Evolutionary conservation across 2,888 invertebrate genomes (phyloP), one percentile per base, ranked within the genome.

Genomic region (Epinotia bilunana): DNA sequence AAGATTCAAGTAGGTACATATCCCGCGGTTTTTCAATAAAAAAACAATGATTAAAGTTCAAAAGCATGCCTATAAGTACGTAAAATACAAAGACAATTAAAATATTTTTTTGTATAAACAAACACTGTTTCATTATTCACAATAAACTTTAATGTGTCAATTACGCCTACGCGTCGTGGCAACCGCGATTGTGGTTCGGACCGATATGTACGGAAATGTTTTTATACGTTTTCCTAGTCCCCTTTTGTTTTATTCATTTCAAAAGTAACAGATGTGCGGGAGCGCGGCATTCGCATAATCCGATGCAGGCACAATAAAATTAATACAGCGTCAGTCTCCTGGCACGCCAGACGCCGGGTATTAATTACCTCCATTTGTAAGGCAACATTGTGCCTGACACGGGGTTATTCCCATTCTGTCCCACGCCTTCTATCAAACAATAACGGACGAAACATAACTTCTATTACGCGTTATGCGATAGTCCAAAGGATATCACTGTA

Each of bases 211-310:
- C 79, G 80, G 79, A 82, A 83, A 82, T 76, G 79, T 82, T 81
- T 81, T 79, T 79, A 73, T 79, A 72, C 60, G 57, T 81, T 87
- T 83, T 84, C 82, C 85, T 83, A 80, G 74, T 82, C 79, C 77
- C 75, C 76, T 78, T 79, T 81, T 82, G 72, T 63, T 78, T 76
- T 53, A 76, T 70, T 76, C 64, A 72, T 70, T 72, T 69, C 65
- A 28, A 65, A 64, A 55, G 62, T 68, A 67, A 64, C 74, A 74
- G 74, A 77, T 77, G 74, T 73, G 61, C 64, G 64, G 46, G 69
- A 76, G 53, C 74, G 72, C 68, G 62, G 71, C 62, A 49, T 77
- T 71, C 72, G 69, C 72, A 76, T 74, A 72, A 71, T 76, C 71
- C 43, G 70, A 70, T n/a, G n/a, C n/a, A 62, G 57, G 70, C 63